Evolutionary conservation across 2,888 invertebrate genomes (phyloP), one percentile per base, ranked within the genome.

Genomic region (Polymixis flavicincta): DNA sequence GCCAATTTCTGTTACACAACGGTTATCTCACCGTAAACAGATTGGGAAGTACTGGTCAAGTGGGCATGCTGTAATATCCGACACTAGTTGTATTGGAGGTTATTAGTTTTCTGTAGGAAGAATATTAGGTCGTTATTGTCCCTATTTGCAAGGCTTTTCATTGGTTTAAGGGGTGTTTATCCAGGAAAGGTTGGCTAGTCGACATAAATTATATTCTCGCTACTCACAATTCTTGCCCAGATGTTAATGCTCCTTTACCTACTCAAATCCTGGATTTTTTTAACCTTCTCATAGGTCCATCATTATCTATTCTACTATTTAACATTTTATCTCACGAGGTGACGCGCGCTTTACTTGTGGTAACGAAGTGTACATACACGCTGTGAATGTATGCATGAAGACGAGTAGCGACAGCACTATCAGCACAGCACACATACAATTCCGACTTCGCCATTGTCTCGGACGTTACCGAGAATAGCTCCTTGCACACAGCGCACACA

Each of bases 1-100:
- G 77, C 76, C 70, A 81, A 83, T 80, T 69, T 77, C 67, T 61
- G 11, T 87, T 88, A 78, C 76, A 66, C 76, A 88, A 88, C 64
- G 1, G 83, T 89, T 89, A 89, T 90, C 90, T 89, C 88, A 89
- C 73, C 71, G 85, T 83, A 78, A 82, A 87, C 86, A 86, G 83
- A 87, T 86, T 81, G 82, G 80, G 82, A 83, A 87, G 79, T 84
- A 66, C 65, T 74, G 84, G 80, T 84, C 78, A 83, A 77, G 59
- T 64, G 64, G 54, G 11, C n/a, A 14, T 73, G 78, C 54, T 71
- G 83, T 65, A 86, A 84, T 82, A 70, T 79, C 77, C 77, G 85
- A 74, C 19, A 74, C n/a, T 55, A 45, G 54, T 55, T 71, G 73
- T 71, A 45, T 54, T 19, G 28, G 2, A 28, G 19, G 6, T 17